phyloP scores from a whole-genome alignment of 2,797 vertebrate species.

The Scolopax bukidnonensis region DNA sequence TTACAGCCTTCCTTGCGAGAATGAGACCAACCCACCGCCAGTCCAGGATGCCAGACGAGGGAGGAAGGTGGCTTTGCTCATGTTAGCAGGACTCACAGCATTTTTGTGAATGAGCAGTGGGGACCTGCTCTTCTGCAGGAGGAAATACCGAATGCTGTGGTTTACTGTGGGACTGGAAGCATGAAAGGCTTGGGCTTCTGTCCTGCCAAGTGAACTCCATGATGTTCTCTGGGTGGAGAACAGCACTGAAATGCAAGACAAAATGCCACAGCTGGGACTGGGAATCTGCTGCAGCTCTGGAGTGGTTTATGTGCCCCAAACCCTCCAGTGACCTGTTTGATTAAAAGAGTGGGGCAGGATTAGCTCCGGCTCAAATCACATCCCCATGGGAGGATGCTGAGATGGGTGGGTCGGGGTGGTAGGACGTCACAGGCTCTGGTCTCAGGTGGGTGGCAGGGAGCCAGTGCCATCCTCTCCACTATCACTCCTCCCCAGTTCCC shows the following conservation, averaged over 20 bases:
- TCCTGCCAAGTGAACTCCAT: not conserved
- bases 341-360: not conserved
- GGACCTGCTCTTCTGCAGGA: not conserved
- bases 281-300: not conserved
- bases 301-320: not conserved
- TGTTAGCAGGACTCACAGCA: not conserved
- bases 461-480: not conserved
- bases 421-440: fast-evolving
- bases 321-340: not conserved
- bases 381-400: not conserved
- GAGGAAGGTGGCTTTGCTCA: constrained; percentile 26
- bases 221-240: not conserved
- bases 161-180: not conserved
- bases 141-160: not conserved
- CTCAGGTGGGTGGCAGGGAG: not conserved
- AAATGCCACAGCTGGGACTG: not conserved
- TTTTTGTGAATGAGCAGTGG: constrained; percentile 22
- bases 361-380: not conserved
- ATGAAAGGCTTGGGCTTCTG: not conserved
- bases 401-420: fast-evolving
- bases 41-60: constrained; percentile 7
- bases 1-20: constrained; percentile 64
- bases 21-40: constrained; percentile 49
- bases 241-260: not conserved
- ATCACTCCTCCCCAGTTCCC: not conserved